Evolutionary conservation across 2,888 invertebrate genomes (phyloP).

Genomic region (Smittia sp.): DNA sequence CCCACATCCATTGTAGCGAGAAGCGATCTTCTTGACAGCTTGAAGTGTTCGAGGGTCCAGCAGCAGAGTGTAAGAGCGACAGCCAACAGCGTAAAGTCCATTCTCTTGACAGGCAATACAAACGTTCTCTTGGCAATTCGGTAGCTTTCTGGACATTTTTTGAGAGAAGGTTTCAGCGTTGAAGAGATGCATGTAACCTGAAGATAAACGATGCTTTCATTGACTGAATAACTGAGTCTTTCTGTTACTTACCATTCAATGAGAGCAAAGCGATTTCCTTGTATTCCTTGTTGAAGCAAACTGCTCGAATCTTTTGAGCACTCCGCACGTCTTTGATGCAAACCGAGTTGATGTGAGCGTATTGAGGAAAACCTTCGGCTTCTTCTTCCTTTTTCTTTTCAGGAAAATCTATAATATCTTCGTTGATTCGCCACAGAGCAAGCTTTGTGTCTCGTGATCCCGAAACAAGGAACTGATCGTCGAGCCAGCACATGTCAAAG

Average conservation of each 20-base stretch:
- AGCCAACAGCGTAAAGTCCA: slow-evolving; percentile 90
- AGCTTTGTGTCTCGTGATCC: slow-evolving; percentile 89
- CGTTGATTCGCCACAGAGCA: slow-evolving; percentile 82
- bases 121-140: slow-evolving; percentile 88
- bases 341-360: slow-evolving; percentile 63
- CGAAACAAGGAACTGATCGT: slow-evolving; percentile 91
- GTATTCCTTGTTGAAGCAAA: slow-evolving; percentile 81
- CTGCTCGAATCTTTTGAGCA: slow-evolving; percentile 71
- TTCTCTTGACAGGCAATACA: slow-evolving; percentile 84
- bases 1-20: slow-evolving; percentile 86
- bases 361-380: slow-evolving; percentile 50
- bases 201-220: neutral
- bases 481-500: slow-evolving; percentile 89
- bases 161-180: slow-evolving; percentile 85
- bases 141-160: slow-evolving; percentile 80
- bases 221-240: neutral
- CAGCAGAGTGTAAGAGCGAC: slow-evolving; percentile 86
- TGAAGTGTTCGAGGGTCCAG: slow-evolving; percentile 86
- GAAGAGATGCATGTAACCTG: slow-evolving; percentile 82
- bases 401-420: slow-evolving; percentile 52
- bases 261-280: slow-evolving; percentile 88
- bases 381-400: slow-evolving; percentile 47
- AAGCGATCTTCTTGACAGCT: slow-evolving; percentile 74
- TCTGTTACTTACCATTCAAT: slow-evolving; percentile 64
- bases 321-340: slow-evolving; percentile 76